These are phyloP conservation scores for Lottia scabra DNA, from an alignment of 2,888 invertebrate species.

Conservation along the genomic window DNA sequence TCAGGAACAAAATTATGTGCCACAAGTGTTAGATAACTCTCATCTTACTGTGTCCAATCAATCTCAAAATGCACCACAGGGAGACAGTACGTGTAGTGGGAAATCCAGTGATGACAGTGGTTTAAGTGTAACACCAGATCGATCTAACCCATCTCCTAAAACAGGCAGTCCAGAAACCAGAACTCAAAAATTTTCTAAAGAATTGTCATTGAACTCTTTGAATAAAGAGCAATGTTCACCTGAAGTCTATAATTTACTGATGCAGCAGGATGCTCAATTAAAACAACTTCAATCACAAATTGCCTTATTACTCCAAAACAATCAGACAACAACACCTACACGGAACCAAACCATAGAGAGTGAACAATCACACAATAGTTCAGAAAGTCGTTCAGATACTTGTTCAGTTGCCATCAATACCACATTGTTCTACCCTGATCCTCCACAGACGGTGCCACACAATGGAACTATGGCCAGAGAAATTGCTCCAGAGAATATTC, in stretches of 20 bases:
- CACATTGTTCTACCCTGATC: constrained; percentile 28
- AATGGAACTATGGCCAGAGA: not conserved
- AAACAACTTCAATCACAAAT: constrained; percentile 63
- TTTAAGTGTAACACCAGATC: constrained; percentile 57
- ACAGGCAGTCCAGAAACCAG: constrained; percentile 12
- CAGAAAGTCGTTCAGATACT: constrained; percentile 25
- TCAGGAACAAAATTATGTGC: no score
- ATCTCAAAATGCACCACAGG: constrained; percentile 26
- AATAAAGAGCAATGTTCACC: constrained; percentile 57
- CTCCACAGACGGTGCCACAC: not conserved
- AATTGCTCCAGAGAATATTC: not conserved
- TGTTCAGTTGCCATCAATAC: constrained; percentile 55
- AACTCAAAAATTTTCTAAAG: not conserved
- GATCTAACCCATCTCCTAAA: constrained; percentile 30
- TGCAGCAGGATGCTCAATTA: constrained; percentile 62
- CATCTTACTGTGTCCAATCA: constrained; percentile 15
- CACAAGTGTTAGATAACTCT: no score
- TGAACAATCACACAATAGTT: not conserved
- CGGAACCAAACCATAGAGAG: not conserved
- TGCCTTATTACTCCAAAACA: constrained; percentile 48
- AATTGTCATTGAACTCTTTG: constrained; percentile 17
- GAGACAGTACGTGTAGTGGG: constrained; percentile 43
- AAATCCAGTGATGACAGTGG: constrained; percentile 61
- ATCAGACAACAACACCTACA: constrained; percentile 23
- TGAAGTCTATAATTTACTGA: constrained; percentile 58